Conservation (phyloP, 2,113 vertebrate genomes). For the Hyaena hyaena region DNA sequence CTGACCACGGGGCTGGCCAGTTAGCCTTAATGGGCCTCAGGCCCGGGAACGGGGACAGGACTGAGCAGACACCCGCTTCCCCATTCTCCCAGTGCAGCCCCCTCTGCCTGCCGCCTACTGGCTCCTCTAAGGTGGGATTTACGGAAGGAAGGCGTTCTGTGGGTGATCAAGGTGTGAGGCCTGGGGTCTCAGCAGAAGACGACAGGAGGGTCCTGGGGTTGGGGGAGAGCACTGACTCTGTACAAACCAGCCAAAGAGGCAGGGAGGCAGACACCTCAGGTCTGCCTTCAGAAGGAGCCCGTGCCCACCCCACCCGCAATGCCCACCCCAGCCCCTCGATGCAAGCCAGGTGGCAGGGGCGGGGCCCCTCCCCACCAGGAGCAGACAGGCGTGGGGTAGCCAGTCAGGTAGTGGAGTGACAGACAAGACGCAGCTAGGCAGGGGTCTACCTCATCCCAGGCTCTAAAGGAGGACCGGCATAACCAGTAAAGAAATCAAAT, state of each 20-base stretch:
- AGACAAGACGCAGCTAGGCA: not conserved
- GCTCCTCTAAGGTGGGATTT: not conserved
- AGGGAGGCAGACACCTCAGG: not conserved
- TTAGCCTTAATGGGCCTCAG: not conserved
- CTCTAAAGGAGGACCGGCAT: not conserved
- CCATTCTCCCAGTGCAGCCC: fast-evolving
- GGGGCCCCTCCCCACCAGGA: not conserved
- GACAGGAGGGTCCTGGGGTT: not conserved
- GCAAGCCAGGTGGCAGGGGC: not conserved
- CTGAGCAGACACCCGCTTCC: not conserved
- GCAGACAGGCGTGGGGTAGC: not conserved
- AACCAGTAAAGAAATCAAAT: no score
- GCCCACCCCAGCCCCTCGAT: not conserved
- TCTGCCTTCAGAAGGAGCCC: not conserved
- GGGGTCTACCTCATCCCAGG: not conserved
- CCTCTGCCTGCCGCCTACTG: fast-evolving
- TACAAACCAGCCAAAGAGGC: not conserved
- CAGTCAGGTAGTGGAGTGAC: not conserved
- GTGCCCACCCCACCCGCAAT: not conserved
- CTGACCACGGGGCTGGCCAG: not conserved
- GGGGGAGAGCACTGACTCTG: not conserved
- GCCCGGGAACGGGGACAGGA: not conserved
- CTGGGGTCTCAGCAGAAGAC: not conserved
- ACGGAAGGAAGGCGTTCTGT: not conserved
- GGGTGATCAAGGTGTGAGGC: not conserved